Evolutionary conservation across 2,113 vertebrate genomes (phyloP).

Genomic region (Hemibagrus wyckioides): DNA sequence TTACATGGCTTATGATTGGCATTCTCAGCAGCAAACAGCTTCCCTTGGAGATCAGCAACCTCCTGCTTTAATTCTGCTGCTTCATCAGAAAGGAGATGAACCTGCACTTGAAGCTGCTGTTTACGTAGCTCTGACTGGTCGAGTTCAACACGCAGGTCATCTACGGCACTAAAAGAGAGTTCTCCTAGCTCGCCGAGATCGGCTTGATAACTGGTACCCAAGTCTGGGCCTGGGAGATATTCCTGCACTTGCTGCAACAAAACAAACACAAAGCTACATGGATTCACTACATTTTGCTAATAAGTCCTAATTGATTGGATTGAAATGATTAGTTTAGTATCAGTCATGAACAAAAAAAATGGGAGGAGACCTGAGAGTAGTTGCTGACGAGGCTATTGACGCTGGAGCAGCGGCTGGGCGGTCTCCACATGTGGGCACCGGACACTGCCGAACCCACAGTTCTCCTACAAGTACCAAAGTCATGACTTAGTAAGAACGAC

Average conservation of each 20-base stretch:
- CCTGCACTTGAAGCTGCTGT: conserved; percentile 75
- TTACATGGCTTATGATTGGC: conserved; percentile 64
- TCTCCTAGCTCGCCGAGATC: conserved; percentile 71
- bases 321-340: background rate
- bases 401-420: conserved; percentile 93
- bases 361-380: conserved; percentile 78
- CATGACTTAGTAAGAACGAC: background rate
- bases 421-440: conserved; percentile 80
- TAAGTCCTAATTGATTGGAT: background rate
- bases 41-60: conserved; percentile 75
- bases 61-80: conserved; percentile 67
- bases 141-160: conserved; percentile 86
- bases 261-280: background rate
- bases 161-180: conserved; percentile 73
- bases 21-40: conserved; percentile 67
- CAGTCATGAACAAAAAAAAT: conserved; percentile 19
- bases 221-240: conserved; percentile 75
- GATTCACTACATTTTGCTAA: background rate
- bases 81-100: conserved; percentile 68
- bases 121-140: conserved; percentile 86
- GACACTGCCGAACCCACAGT: conserved; percentile 76
- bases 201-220: conserved; percentile 73
- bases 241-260: conserved; percentile 77
- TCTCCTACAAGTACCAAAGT: conserved; percentile 73
- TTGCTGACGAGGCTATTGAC: conserved; percentile 89